These are phyloP conservation scores for Fundulus diaphanus DNA, from an alignment of 2,797 vertebrate species.

Conservation along the genomic window DNA sequence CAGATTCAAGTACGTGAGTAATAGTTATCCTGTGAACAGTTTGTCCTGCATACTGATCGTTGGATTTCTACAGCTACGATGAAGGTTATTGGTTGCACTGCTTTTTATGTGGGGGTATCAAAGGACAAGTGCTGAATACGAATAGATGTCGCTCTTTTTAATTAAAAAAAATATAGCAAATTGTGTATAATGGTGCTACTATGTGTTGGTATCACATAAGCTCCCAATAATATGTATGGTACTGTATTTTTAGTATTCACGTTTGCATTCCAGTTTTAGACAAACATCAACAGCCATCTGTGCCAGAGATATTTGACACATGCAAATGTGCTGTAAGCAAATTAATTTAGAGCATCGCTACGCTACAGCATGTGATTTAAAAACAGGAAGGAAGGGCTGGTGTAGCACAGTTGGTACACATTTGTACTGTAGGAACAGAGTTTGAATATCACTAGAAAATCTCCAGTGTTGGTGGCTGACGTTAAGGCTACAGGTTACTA, in stretches of 20 bases:
- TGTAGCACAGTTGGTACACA: not conserved
- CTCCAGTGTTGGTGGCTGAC: not conserved
- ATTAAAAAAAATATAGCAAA: not conserved
- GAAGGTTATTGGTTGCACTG: not conserved
- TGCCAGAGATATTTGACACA: not conserved
- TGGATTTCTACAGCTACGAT: not conserved
- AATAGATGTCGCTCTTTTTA: not conserved
- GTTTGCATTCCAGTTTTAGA: not conserved
- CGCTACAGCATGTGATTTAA: not conserved
- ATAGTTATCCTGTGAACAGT: not conserved
- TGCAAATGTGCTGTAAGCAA: slow-evolving; percentile 7
- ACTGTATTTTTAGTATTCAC: not conserved
- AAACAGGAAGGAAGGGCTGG: not conserved
- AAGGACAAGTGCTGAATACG: not conserved
- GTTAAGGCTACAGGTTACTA: slow-evolving; percentile 8
- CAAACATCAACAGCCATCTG: not conserved
- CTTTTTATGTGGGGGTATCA: not conserved
- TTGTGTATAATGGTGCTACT: not conserved
- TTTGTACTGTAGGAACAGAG: not conserved
- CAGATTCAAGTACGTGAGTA: not conserved
- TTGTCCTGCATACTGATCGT: not conserved
- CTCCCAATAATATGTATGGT: not conserved
- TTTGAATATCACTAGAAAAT: slow-evolving; percentile 1
- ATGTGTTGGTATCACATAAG: not conserved
- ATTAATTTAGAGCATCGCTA: not conserved